A percentile compares a stretch with the other conserved stretches of the same genome.
Conservation (phyloP, 2,888 invertebrate genomes). For the Congeria kusceri region DNA sequence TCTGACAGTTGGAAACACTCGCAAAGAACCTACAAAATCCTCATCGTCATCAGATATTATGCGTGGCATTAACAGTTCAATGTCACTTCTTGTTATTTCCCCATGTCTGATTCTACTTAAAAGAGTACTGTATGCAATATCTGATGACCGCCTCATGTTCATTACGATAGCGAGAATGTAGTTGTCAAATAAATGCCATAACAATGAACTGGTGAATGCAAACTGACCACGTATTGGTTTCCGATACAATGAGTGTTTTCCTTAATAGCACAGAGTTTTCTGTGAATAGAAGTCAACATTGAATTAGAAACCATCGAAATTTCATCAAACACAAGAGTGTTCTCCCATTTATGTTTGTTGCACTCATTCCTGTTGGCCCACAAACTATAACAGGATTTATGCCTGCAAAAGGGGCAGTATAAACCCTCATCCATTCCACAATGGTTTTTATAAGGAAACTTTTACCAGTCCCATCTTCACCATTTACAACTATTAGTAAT, state of each 20-base stretch:
- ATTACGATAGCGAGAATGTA: constrained; percentile 29
- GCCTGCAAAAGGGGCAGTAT: constrained; percentile 19
- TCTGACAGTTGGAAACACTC: constrained; percentile 33
- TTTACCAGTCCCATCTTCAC: constrained; percentile 53
- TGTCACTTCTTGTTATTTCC: constrained; percentile 5
- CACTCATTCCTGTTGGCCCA: constrained; percentile 57
- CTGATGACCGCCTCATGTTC: constrained; percentile 34
- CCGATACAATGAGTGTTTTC: constrained; percentile 39
- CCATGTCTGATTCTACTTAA: constrained; percentile 34
- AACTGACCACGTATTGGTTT: constrained; percentile 39
- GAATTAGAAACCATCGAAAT: constrained; percentile 49
- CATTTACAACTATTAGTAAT: constrained; percentile 37
- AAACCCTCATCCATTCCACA: constrained; percentile 48
- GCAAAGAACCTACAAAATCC: constrained; percentile 16
- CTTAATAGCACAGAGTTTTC: constrained; percentile 39
- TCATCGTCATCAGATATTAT: constrained; percentile 20
- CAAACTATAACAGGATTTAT: constrained; percentile 54
- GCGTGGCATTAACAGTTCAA: constrained; percentile 10
- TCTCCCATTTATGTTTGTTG: constrained; percentile 51
- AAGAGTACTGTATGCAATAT: constrained; percentile 14
- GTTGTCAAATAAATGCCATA: constrained; percentile 51
- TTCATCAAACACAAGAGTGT: constrained; percentile 60
- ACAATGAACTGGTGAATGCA: constrained; percentile 37
- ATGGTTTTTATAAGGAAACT: constrained; percentile 36
- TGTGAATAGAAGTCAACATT: constrained; percentile 43